These are phyloP conservation scores for Chirona hameri DNA, from an alignment of 2,888 invertebrate species.

Conservation along the genomic window DNA sequence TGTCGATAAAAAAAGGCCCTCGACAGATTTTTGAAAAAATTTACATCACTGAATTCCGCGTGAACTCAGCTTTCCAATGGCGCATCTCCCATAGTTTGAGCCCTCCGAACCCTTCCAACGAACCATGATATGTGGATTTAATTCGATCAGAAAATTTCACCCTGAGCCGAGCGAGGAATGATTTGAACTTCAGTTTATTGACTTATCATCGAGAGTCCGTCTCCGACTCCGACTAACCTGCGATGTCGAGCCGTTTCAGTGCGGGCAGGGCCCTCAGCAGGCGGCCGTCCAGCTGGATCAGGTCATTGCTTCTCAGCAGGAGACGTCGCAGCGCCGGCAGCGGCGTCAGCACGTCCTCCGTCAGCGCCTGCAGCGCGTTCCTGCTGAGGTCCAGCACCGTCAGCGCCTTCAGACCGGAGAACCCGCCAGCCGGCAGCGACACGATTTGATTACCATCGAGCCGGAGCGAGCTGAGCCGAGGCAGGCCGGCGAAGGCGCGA, in stretches of 20 bases:
- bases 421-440: slow-evolving; percentile 40
- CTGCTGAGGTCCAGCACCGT: slow-evolving; percentile 70
- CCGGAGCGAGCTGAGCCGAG: slow-evolving; percentile 61
- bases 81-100: too few species aligned
- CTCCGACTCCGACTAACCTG: slow-evolving; percentile 42
- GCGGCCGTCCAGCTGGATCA: slow-evolving; percentile 72
- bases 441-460: slow-evolving; percentile 43
- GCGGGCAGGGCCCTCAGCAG: slow-evolving; percentile 55
- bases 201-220: too few species aligned
- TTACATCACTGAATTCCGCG: too few species aligned
- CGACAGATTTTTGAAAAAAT: too few species aligned
- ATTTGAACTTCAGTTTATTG: too few species aligned
- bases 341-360: slow-evolving; percentile 70
- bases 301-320: slow-evolving; percentile 76
- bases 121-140: too few species aligned
- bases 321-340: slow-evolving; percentile 64
- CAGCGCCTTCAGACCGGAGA: slow-evolving; percentile 39
- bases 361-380: slow-evolving; percentile 73
- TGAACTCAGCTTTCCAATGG: too few species aligned
- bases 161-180: too few species aligned
- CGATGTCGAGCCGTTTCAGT: slow-evolving; percentile 54
- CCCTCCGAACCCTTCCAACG: too few species aligned
- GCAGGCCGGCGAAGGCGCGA: slow-evolving; percentile 73
- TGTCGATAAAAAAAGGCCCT: too few species aligned
- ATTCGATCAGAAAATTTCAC: too few species aligned